A percentile compares a stretch with the other conserved stretches of the same genome.
Conservation (phyloP, 2,888 invertebrate species). For the Phlogophora meticulosa region DNA sequence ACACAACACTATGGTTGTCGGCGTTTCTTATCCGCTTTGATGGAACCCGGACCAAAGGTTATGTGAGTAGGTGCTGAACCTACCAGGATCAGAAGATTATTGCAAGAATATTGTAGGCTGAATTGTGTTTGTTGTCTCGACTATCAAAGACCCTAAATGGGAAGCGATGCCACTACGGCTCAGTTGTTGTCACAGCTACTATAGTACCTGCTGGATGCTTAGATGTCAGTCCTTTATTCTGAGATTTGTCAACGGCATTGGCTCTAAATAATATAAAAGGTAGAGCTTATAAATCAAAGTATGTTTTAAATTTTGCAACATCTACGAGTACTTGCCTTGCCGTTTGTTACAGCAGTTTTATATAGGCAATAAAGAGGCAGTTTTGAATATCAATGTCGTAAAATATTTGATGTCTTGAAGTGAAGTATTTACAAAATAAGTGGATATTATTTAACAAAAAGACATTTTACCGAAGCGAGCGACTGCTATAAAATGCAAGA, state of each 20-base stretch:
- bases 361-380: not conserved
- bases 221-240: not conserved
- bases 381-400: not conserved
- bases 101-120: no score
- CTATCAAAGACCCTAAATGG: no score
- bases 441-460: conserved; percentile 4
- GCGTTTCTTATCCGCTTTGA: no score
- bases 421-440: not conserved
- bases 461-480: not conserved
- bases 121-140: no score
- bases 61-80: no score
- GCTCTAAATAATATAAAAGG: no score
- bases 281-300: conserved; percentile 6
- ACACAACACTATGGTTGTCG: no score
- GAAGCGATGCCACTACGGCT: no score
- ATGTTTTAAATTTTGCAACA: not conserved
- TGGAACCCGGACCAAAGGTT: no score
- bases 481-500: not conserved
- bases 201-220: not conserved
- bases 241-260: no score
- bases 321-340: not conserved
- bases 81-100: no score
- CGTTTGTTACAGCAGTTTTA: not conserved
- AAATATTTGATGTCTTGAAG: conserved; percentile 9
- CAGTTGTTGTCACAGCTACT: not conserved